Percentiles rank a stretch among this genome's conserved stretches.
These are phyloP conservation scores for Chironomus striatipennis DNA, from an alignment of 1,140 invertebrate species.

Conservation along the genomic window DNA sequence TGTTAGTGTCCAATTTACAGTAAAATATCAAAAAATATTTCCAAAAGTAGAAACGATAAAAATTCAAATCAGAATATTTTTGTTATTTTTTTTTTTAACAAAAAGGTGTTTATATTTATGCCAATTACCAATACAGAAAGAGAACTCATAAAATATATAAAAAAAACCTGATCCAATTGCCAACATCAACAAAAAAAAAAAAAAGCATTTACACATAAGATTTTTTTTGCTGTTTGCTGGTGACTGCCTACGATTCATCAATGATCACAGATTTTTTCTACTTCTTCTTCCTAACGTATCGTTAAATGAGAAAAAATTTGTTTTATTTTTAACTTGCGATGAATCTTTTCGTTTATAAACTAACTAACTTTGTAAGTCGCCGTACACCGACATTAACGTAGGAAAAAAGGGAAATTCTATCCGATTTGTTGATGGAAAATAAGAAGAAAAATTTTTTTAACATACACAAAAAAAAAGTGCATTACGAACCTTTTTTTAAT, in stretches of 20 bases:
- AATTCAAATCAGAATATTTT: conserved; percentile 19
- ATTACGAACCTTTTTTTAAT: background rate
- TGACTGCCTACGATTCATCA: conserved; percentile 3
- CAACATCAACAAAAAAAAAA: conserved; percentile 11
- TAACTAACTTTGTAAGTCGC: too few relatives aligned
- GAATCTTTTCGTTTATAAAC: too few relatives aligned
- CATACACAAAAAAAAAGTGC: background rate
- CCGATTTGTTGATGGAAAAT: too few relatives aligned
- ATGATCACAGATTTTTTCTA: conserved; percentile 1
- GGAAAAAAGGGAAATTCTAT: too few relatives aligned
- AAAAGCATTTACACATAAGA: background rate
- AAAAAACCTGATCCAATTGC: conserved; percentile 16
- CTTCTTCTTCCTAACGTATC: background rate
- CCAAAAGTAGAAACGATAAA: background rate
- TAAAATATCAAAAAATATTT: background rate
- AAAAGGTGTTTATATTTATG: background rate
- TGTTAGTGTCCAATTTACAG: background rate
- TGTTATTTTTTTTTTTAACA: background rate
- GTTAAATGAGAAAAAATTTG: background rate
- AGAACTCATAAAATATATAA: background rate
- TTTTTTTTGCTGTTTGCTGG: background rate
- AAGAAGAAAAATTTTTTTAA: too few relatives aligned
- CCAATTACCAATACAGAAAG: background rate
- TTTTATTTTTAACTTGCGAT: too few relatives aligned
- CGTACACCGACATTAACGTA: too few relatives aligned